A percentile compares a stretch with the other conserved stretches of the same genome.
These are phyloP conservation scores for Myzus persicae DNA, from an alignment of 1,140 invertebrate genomes.

Conservation along the genomic window DNA sequence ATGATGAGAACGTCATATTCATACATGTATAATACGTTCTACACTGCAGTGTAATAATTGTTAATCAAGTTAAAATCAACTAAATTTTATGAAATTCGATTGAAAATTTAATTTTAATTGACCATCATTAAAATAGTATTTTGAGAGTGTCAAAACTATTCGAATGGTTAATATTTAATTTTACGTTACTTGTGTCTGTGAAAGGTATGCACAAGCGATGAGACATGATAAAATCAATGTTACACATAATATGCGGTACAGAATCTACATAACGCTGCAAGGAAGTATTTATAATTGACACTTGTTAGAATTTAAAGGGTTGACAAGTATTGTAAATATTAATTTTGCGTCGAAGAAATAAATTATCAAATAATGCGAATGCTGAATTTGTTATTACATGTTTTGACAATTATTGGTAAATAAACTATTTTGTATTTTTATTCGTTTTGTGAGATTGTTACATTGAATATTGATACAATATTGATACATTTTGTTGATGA, in stretches of 20 bases:
- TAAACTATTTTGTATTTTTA: no score
- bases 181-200: neutral
- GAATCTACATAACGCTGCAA: neutral
- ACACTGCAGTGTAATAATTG: neutral
- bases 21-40: neutral
- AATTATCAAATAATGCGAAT: neutral
- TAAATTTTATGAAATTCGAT: neutral
- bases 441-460: no score
- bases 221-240: no score
- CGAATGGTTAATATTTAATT: neutral
- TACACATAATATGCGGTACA: neutral
- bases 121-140: neutral
- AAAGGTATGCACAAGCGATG: neutral
- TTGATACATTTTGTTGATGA: no score
- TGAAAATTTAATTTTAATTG: neutral
- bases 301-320: neutral
- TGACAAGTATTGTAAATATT: neutral
- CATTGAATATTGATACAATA: no score
- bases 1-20: neutral
- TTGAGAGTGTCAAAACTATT: neutral
- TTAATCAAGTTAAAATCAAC: neutral
- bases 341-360: neutral
- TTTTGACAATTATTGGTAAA: no score
- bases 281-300: no score
- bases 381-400: neutral